Base-by-base conservation (phyloP, 2,797 vertebrate species). In the Strix occidentalis region DNA sequence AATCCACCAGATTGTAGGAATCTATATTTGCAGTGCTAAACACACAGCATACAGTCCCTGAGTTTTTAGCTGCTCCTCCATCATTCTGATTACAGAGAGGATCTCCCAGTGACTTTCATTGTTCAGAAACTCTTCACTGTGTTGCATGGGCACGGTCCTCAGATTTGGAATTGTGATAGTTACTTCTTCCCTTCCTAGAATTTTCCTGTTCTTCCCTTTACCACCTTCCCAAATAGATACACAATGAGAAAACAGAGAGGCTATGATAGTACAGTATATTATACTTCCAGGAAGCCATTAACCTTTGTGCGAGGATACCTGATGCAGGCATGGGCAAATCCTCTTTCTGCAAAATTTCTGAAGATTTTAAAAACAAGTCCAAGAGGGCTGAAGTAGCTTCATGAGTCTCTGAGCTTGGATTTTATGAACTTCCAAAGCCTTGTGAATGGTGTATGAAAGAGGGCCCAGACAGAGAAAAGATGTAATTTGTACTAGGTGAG, bases 241-340 rank as follows among this genome's bases (percentile, higher is more conserved):
- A 70, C 14, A 50, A 80, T 63, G 14, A 51, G 19, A 89, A 41
- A 84, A 16, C 0, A 45, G 15, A 60, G 31, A 29, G 37, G 6
- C 10, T 79, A 1, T 20, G 81, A 25, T 2, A 56, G 5, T 0
- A 0, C 16, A 23, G 43, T 12, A 6, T 9, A 13, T 48, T 37
- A 21, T 25, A 16, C 16, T 80, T 90, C 10, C 8, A 60, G 74
- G 65, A 75, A 71, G 16, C 6, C 3, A 1, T 68, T 69, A 60
- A 5, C 8, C 26, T 84, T 74, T 92, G 46, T 79, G 37, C 8
- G 64, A 28, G 31, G 18, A 28, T 48, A 51, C 21, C 18, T 61
- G n/a, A 31, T 16, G 37, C 9, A 79, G 11, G 10, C 16, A 45
- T 39, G 21, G 15, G 24, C 21, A 88, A 85, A 82, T 78, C 5